Evolutionary conservation across 2,888 invertebrate species (phyloP).

Genomic region (Drosophila algonquin): DNA sequence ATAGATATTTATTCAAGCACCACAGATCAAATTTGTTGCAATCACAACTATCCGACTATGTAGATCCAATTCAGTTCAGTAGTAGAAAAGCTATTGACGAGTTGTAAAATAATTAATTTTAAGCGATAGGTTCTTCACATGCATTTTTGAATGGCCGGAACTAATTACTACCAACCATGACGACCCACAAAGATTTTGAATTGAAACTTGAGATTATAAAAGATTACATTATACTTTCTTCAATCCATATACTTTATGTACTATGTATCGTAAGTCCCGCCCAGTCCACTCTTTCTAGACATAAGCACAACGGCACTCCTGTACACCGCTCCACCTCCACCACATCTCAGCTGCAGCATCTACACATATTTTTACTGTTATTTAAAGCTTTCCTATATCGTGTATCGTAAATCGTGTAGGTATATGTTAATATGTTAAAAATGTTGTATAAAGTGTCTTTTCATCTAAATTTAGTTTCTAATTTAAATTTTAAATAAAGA

Average conservation of each 20-base stretch:
- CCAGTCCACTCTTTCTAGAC: constrained; percentile 21
- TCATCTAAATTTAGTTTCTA: constrained; percentile 81
- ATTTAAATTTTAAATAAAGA: constrained; percentile 82
- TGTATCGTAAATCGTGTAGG: constrained; percentile 57
- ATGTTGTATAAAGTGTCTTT: constrained; percentile 80
- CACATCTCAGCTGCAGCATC: constrained; percentile 46
- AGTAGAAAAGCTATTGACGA: constrained; percentile 29
- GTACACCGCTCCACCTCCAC: constrained; percentile 6
- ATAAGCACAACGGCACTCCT: constrained; percentile 3
- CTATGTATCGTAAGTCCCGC: constrained; percentile 46
- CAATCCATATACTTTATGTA: constrained; percentile 22
- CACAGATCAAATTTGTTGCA: constrained; percentile 2
- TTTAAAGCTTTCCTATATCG: constrained; percentile 73
- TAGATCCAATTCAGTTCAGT: constrained; percentile 52
- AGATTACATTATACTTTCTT: constrained; percentile 10
- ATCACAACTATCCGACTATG: neutral
- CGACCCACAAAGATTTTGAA: constrained; percentile 11
- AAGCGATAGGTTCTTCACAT: constrained; percentile 60
- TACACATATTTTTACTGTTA: constrained; percentile 61
- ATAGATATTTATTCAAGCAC: constrained; percentile 38
- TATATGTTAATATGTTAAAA: constrained; percentile 65
- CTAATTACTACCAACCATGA: constrained; percentile 39
- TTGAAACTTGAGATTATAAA: constrained; percentile 67
- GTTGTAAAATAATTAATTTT: constrained; percentile 65
- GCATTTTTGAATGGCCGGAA: constrained; percentile 59